Evolutionary conservation across 2,888 invertebrate genomes (phyloP), one percentile per base, ranked within the genome.

Genomic region (Himalopsyche tibetana): DNA sequence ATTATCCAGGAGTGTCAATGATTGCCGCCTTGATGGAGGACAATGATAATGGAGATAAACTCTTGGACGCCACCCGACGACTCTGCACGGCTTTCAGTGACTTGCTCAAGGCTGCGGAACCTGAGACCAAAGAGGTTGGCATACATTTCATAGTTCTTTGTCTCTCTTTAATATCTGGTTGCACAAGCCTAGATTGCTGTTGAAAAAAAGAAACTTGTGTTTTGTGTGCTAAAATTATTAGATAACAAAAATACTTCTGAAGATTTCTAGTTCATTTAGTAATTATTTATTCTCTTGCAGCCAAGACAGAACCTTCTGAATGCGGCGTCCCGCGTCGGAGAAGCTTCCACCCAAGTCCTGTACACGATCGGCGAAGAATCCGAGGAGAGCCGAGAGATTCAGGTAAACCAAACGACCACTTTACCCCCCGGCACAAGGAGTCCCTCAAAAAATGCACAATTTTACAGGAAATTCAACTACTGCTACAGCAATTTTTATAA

Each of bases 301-400:
- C 98, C 98, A 0, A 95, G 99, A 15, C 98, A 99, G 92, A 97
- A 95, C 91, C 94, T 99, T 55, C 94, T 99, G 83, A 98, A 97
- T 91, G 99, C 99, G 0, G 99, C 99, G 0, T 98, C 98, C 17
- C 95, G 97, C 88, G 98, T 99, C 81, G 99, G 99, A 12, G 99
- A 99, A 91, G 98, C 99, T 0, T 98, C 98, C 86, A 97, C 98
- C 82, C 96, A 97, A 90, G 98, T 99, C 0, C 95, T 99, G 84
- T 95, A 97, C 90, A 98, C 97, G 84, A 98, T 99, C 91, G 98
- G 97, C 19, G 98, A 98, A 90, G 98, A 98, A 87, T 96, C 96
- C n/a, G 95, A 95, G 17, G 95, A 96, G 89, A 96, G 96, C 91
- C 95, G 96, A 89, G 97, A 97, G 89, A 94, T 97, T 0, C 96